Base-by-base conservation (phyloP, 2,888 invertebrate genomes). In the Halictus ligatus region DNA sequence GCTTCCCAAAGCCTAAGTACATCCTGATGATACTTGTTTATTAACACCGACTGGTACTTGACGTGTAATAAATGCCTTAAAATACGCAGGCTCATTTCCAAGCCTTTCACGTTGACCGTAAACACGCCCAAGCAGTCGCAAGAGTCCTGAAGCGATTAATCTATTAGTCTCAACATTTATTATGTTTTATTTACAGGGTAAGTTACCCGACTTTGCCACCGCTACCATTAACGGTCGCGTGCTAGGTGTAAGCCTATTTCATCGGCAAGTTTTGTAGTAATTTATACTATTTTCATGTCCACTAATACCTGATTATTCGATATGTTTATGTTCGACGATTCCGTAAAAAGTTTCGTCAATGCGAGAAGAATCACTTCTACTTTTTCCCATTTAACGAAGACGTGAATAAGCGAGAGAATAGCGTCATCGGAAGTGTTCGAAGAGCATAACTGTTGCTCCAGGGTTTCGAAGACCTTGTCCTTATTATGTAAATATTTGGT, bases 371-470 rank as follows among this genome's bases (percentile, higher is more conserved):
- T 60, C 29, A 75, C 50, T 43, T 88, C 81, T 5, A 83, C 79
- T 72, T 84, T 85, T 2, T 91, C 71, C 92, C 92, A 92, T 83
- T 92, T 91, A 3, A 90, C 54, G 2, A 92, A 72, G 21, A 89
- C 82, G 50, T 88, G 80, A 48, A 91, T 54, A 79, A 88, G 83
- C 48, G 88, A 75, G n/a, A 82, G 78, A 35, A 92, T 46, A 25
- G 12, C 82, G 58, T 88, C 81, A 10, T 89, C 82, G 10, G 85
- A 76, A 25, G 60, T 18, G 50, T 87, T 73, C 2, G 76, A 64
- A 76, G 87, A 80, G 10, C 46, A 69, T 40, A 92, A 69, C 67
- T 88, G 76, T 73, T 82, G 69, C 3, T 72, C 64, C 10, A 88
- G 88, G 18, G 64, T 84, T 40, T 86, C 76, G 7, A 73, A 18